Evolutionary conservation across 1,140 invertebrate species (phyloP), one percentile per base, ranked within the genome.

Genomic region (Drosophila lowei): DNA sequence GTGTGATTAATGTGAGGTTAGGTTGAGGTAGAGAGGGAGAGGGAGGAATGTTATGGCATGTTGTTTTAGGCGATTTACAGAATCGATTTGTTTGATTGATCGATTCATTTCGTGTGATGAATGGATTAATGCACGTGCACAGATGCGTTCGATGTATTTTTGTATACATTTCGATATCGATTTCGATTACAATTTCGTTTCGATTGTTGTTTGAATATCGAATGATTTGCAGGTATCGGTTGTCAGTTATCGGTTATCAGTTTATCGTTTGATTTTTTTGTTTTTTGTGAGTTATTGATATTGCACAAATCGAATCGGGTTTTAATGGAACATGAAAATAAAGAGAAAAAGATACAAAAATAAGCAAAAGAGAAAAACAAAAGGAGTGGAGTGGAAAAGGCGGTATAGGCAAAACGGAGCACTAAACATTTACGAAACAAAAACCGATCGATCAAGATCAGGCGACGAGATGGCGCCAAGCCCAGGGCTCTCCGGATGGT

Each of bases 311-410:
- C 79, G 79, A 85, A 85, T 83, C 79, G 76, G 70, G 53, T 74
- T 88, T 86, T 88, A 83, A 88, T 83, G 79, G 89, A 89, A 85
- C 85, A 90, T 90, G 88, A 88, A 90, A 89, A 85, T 79, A 89
- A 90, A 90, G 79, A 91, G 81, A 91, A 86, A 90, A 77, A 90
- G 81, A 90, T 79, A 84, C 77, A 90, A 90, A 68, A 89, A 79
- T 90, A 79, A 90, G 84, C 85, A 89, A 89, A 80, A 84, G 70
- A 55, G 72, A 71, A 72, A 90, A 85, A 88, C 68, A 90, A 89
- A 85, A 90, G 71, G 70, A 70, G 28, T 46, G 43, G 79, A 71
- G 79, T 75, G 88, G 75, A 79, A 56, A 72, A 71, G 79, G 75
- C 54, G 78, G 70, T 62, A 62, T 55, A 46, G 49, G 53, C 47